phyloP scores from a whole-genome alignment of 2,888 invertebrate species.

The Eristalinus sepulchralis region DNA sequence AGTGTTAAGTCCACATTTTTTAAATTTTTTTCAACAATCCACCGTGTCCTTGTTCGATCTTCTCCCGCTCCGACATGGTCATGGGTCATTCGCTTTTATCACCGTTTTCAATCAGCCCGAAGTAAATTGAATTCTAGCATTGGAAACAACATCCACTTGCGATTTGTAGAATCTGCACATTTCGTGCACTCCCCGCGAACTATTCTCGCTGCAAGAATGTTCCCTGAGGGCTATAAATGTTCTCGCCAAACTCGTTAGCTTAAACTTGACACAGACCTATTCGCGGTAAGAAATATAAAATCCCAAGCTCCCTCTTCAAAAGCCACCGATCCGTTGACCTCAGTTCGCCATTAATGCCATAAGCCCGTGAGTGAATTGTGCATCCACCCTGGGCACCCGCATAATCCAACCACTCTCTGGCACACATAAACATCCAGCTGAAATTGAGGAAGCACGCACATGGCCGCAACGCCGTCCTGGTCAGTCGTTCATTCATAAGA shows the following conservation, averaged over 20 bases:
- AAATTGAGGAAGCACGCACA: conserved; percentile 41
- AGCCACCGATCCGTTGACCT: conserved; percentile 59
- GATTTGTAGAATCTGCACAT: not conserved
- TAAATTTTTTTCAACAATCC: no score
- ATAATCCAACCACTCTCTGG: not conserved
- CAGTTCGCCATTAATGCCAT: conserved; percentile 59
- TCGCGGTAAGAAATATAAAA: conserved; percentile 19
- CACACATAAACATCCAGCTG: conserved; percentile 14
- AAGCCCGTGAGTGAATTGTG: conserved; percentile 52
- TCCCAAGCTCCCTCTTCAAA: conserved; percentile 23
- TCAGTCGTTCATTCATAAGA: conserved; percentile 54
- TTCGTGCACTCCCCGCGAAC: not conserved
- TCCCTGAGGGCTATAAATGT: not conserved
- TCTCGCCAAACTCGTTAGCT: conserved; percentile 12
- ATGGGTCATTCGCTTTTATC: no score
- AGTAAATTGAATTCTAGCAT: no score
- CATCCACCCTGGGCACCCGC: not conserved
- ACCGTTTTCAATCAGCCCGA: no score
- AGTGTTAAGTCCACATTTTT: no score
- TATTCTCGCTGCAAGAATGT: not conserved
- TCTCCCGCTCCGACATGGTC: no score
- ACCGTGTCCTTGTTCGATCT: no score
- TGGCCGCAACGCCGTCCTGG: conserved; percentile 14
- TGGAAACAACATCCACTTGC: no score
- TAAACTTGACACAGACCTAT: not conserved